Percentiles rank a stretch among this genome's conserved stretches.
Conservation (phyloP, 2,113 vertebrate genomes). For the Lucifuga dentata region DNA sequence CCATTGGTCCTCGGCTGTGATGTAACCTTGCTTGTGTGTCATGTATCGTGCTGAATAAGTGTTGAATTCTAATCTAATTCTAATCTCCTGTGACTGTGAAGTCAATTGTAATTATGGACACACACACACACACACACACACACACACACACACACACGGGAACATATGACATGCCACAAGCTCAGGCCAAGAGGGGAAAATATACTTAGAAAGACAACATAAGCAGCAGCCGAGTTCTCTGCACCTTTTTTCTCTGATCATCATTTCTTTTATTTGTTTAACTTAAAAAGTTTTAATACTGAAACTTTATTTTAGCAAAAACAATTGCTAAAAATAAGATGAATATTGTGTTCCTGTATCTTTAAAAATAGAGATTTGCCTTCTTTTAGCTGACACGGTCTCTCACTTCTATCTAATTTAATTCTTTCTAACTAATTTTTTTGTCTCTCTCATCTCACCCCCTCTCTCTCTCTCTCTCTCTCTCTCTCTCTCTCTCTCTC, state of each 20-base stretch:
- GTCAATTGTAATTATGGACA: conserved; percentile 60
- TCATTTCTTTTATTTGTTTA: no score
- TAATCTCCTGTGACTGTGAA: conserved; percentile 47
- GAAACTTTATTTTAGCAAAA: no score
- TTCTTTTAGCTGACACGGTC: conserved; percentile 9
- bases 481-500: conserved; percentile 17
- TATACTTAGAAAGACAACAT: no score
- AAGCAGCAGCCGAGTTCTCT: no score
- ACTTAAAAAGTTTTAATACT: no score
- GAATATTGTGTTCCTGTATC: neutral
- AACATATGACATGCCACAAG: conserved; percentile 8
- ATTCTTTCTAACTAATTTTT: conserved; percentile 39
- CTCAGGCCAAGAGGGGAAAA: conserved; percentile 1
- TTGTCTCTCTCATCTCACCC: neutral
- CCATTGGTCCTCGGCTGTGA: conserved; percentile 56
- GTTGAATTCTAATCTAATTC: conserved; percentile 63
- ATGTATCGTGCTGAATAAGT: conserved; percentile 40
- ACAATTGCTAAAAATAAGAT: conserved; percentile 4
- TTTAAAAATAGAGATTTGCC: neutral
- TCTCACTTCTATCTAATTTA: conserved; percentile 46
- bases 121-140: conserved; percentile 1
- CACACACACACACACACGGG: neutral
- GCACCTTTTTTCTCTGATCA: no score
- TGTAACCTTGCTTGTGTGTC: conserved; percentile 49
- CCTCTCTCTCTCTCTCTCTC: neutral